A percentile compares a stretch with the other conserved stretches of the same genome.
Evolutionary conservation across 2,113 vertebrate genomes (phyloP).

Genomic region (Channa maculata): DNA sequence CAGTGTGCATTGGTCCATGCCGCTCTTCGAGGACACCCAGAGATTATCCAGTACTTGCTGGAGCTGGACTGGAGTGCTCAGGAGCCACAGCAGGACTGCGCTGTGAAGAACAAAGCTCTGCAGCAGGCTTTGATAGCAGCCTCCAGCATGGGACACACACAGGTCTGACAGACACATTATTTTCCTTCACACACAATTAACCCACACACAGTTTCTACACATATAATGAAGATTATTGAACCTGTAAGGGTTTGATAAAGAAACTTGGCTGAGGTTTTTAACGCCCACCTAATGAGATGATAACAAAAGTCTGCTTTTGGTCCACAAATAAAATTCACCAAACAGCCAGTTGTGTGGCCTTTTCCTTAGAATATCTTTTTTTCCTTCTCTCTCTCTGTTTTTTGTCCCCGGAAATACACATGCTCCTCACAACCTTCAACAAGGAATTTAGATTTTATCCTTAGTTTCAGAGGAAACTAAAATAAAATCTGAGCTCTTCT

Average conservation of each 20-base stretch:
- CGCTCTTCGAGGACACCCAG: conserved; percentile 89
- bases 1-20: conserved; percentile 95
- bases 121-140: conserved; percentile 94
- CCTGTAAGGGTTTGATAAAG: neutral
- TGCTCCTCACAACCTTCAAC: neutral
- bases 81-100: conserved; percentile 80
- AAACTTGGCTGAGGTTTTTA: neutral
- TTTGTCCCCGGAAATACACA: too few relatives aligned
- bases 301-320: too few relatives aligned
- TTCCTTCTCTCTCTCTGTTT: too few relatives aligned
- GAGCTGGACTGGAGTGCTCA: conserved; percentile 84
- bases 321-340: too few relatives aligned
- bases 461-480: neutral
- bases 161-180: conserved; percentile 79
- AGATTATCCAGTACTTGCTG: conserved; percentile 90
- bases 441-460: neutral
- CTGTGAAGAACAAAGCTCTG: conserved; percentile 88
- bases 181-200: neutral
- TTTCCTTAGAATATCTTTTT: too few relatives aligned
- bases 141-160: conserved; percentile 95
- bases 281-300: neutral
- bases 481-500: conserved; percentile 13
- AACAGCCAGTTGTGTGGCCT: too few relatives aligned
- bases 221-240: neutral
- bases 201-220: neutral